These are phyloP conservation scores for Peromyscus maniculatus DNA, from an alignment of 2,113 vertebrate species.

Conservation along the genomic window DNA sequence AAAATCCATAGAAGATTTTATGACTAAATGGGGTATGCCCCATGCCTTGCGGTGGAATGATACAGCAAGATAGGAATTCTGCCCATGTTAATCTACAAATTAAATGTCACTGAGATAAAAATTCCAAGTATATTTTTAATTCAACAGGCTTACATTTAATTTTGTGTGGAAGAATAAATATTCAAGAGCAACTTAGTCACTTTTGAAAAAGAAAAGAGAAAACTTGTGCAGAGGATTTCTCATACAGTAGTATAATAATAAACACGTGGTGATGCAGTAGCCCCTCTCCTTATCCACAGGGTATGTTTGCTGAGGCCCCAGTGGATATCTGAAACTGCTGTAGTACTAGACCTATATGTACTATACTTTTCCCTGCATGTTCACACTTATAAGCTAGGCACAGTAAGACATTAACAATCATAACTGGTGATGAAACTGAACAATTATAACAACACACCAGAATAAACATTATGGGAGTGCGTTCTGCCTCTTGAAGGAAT, in stretches of 20 bases:
- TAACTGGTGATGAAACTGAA: background rate
- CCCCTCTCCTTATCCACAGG: fast-evolving
- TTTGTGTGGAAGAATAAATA: background rate
- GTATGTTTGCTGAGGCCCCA: background rate
- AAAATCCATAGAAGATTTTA: background rate
- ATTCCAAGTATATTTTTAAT: slow-evolving; percentile 1
- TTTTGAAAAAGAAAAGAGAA: background rate
- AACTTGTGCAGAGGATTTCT: background rate
- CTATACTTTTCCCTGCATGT: background rate
- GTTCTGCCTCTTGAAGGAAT: background rate
- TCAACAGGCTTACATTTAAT: background rate
- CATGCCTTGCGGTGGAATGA: background rate
- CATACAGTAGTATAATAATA: background rate
- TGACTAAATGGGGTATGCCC: background rate
- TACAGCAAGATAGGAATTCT: background rate
- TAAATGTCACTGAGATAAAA: slow-evolving; percentile 4
- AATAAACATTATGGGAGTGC: background rate
- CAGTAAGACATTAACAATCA: background rate
- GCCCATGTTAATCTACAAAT: background rate
- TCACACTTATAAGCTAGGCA: background rate
- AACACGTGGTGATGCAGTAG: background rate
- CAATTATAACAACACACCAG: background rate
- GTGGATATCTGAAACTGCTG: background rate
- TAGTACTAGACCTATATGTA: no score
- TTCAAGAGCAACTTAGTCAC: background rate